Evolutionary conservation across 2,113 vertebrate species (phyloP).

Genomic region (Gnathonemus longibarbis): DNA sequence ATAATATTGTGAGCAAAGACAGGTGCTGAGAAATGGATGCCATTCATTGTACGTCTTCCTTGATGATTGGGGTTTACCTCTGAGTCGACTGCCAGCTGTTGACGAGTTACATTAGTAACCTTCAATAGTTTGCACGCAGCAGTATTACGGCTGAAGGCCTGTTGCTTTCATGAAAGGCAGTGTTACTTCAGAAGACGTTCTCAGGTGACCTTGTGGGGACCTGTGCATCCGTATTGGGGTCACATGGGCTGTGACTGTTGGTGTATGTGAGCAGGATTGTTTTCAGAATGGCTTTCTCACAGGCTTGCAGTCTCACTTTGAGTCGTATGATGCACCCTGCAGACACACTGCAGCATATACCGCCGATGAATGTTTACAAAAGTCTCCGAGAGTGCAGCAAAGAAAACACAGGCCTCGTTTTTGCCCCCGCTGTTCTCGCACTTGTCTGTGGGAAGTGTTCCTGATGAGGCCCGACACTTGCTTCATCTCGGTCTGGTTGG

Average conservation of each 20-base stretch:
- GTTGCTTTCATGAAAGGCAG: neutral
- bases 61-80: neutral
- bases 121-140: neutral
- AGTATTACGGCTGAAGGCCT: neutral
- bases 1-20: neutral
- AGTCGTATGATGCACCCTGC: neutral
- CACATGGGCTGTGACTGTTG: neutral
- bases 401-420: neutral
- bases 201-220: neutral
- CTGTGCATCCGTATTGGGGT: neutral
- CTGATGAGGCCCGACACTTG: neutral
- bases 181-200: neutral
- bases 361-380: neutral
- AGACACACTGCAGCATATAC: neutral
- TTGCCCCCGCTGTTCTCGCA: neutral
- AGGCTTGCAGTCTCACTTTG: neutral
- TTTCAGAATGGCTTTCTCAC: neutral
- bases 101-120: neutral
- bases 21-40: neutral
- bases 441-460: slow-evolving; percentile 3
- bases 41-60: neutral
- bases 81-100: neutral
- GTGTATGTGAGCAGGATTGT: neutral
- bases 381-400: neutral
- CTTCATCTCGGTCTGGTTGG: neutral